A percentile compares a stretch with the other conserved stretches of the same genome.
These are phyloP conservation scores for Zonotrichia leucophrys DNA, from an alignment of 2,113 vertebrate species.

Conservation along the genomic window DNA sequence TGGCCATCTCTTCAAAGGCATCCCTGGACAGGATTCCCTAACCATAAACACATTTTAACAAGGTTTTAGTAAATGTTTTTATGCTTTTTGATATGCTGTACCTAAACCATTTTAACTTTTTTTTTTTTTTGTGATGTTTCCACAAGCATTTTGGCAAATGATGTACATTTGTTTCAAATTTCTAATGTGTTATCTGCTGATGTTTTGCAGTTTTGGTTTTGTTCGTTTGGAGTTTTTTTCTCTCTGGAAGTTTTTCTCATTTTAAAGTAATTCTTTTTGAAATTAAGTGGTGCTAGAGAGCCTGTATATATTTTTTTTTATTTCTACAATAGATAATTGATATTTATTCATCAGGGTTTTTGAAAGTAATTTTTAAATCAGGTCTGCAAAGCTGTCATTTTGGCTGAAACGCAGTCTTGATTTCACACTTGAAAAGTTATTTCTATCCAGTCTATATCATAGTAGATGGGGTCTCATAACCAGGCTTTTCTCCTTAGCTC, in stretches of 20 bases:
- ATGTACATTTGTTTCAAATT: background rate
- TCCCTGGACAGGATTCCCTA: background rate
- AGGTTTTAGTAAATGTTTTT: background rate
- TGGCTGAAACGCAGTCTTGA: background rate
- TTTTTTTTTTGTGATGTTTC: background rate
- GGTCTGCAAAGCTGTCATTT: background rate
- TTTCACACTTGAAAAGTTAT: background rate
- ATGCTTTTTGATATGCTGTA: background rate
- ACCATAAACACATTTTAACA: background rate
- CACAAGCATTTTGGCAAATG: background rate
- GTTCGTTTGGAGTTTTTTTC: background rate
- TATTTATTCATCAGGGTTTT: background rate
- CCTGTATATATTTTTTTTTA: background rate
- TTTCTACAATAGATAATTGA: background rate
- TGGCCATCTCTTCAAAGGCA: background rate
- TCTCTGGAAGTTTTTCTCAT: background rate
- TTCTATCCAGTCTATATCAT: background rate
- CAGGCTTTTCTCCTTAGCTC: background rate
- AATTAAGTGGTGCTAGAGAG: background rate
- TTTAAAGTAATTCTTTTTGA: background rate
- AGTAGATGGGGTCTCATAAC: background rate
- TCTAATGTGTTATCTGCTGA: background rate
- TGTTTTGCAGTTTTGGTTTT: background rate
- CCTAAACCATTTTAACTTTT: accelerated
- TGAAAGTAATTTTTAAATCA: background rate